Conservation (phyloP, 2,888 invertebrate species). For the Lasioglossum vierecki region DNA sequence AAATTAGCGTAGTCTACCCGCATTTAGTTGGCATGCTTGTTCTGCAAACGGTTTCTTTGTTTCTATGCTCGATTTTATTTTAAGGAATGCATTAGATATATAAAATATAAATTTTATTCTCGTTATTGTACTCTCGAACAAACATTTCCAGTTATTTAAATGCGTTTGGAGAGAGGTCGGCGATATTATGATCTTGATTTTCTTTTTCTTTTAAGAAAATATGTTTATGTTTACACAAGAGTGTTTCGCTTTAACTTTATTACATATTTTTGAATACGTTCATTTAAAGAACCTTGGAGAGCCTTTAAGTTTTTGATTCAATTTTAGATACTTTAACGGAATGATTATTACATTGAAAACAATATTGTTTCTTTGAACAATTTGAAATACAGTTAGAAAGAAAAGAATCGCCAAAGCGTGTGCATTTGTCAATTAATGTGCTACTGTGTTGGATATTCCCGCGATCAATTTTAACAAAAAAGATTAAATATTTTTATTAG, state of each 20-base stretch:
- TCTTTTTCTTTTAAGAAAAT: constrained; percentile 2
- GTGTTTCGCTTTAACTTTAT: background rate
- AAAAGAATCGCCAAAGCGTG: constrained; percentile 67
- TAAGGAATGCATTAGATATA: background rate
- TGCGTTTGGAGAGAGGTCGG: background rate
- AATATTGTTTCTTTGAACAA: background rate
- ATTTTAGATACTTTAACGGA: constrained; percentile 19
- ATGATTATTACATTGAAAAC: background rate
- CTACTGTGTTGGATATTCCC: constrained; percentile 61
- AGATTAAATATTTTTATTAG: constrained; percentile 20
- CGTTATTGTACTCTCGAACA: background rate
- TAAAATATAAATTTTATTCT: background rate
- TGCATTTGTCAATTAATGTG: constrained; percentile 59
- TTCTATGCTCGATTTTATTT: constrained; percentile 14
- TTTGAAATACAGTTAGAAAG: constrained; percentile 14
- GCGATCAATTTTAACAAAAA: constrained; percentile 42
- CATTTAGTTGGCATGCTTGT: constrained; percentile 12
- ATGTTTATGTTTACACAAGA: background rate
- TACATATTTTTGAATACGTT: constrained; percentile 3
- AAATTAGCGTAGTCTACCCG: background rate
- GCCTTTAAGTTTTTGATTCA: background rate
- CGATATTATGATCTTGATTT: background rate
- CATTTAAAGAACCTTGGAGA: background rate
- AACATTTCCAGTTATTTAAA: background rate
- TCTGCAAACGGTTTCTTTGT: background rate